Conservation (phyloP, 2,113 vertebrate species). For the Apteryx owenii region DNA sequence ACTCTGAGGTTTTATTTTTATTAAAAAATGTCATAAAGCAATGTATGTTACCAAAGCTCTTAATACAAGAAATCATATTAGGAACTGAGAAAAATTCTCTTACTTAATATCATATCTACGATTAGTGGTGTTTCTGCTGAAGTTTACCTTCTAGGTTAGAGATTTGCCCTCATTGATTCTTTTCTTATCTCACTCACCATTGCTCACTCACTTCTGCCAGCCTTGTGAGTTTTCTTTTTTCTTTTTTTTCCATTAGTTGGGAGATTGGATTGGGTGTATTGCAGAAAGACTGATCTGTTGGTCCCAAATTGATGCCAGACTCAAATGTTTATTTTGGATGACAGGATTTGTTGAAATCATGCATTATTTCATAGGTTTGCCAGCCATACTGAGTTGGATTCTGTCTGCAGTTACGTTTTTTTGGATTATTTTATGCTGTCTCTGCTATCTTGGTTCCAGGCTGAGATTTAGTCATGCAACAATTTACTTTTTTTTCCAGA, state of each 20-base stretch:
- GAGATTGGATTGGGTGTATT: conserved; percentile 19
- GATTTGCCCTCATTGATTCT: conserved; percentile 8
- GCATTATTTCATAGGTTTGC: conserved; percentile 24
- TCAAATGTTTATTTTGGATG: conserved; percentile 63
- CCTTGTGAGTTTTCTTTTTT: neutral
- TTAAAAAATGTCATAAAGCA: neutral
- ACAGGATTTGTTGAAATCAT: conserved; percentile 37
- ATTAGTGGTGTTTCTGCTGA: neutral
- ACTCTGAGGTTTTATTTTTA: neutral
- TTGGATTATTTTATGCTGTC: conserved; percentile 32
- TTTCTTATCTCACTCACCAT: conserved; percentile 34
- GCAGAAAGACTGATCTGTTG: conserved; percentile 41
- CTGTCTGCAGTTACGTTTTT: conserved; percentile 4
- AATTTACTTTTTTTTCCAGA: neutral
- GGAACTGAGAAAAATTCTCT: neutral
- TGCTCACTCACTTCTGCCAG: conserved; percentile 7
- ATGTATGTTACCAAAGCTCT: neutral
- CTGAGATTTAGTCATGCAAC: conserved; percentile 11
- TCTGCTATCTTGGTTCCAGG: neutral
- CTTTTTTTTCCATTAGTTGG: neutral
- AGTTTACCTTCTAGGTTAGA: neutral
- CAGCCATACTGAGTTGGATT: neutral
- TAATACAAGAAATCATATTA: neutral
- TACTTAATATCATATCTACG: neutral
- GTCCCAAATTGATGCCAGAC: conserved; percentile 41